A percentile compares a stretch with the other conserved stretches of the same genome.
phyloP scores from a whole-genome alignment of 2,113 vertebrate species.

The Neofelis nebulosa region DNA sequence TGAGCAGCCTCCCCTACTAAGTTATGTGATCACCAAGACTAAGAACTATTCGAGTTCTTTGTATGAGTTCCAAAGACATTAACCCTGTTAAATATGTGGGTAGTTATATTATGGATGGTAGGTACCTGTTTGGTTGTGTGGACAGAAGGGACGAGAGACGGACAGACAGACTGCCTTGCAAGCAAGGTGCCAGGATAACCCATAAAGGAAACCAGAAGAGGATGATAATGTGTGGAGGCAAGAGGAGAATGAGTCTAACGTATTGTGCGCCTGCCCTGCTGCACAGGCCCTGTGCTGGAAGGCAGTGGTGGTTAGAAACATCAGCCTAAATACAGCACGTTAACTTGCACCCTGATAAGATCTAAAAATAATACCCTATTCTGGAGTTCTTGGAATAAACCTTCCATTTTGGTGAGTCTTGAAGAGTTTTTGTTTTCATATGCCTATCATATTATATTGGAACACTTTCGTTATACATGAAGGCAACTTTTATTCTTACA shows the following conservation, averaged over 20 bases:
- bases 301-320: fast-evolving
- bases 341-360: background rate
- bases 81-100: background rate
- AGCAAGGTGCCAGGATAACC: background rate
- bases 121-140: background rate
- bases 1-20: background rate
- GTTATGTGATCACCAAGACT: background rate
- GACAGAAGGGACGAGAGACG: background rate
- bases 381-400: background rate
- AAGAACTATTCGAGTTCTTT: background rate
- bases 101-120: background rate
- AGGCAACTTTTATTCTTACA: conserved; percentile 14
- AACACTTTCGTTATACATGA: background rate
- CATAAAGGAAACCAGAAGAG: background rate
- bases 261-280: fast-evolving
- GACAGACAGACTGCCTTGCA: background rate
- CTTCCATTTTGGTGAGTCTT: background rate
- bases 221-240: fast-evolving
- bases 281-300: background rate
- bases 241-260: fast-evolving
- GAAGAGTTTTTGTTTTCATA: background rate
- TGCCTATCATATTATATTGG: background rate
- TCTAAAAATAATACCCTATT: background rate
- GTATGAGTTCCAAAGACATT: background rate
- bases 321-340: background rate